These are phyloP conservation scores for Malurus splendens DNA, from an alignment of 2,797 vertebrate species.

Conservation along the genomic window DNA sequence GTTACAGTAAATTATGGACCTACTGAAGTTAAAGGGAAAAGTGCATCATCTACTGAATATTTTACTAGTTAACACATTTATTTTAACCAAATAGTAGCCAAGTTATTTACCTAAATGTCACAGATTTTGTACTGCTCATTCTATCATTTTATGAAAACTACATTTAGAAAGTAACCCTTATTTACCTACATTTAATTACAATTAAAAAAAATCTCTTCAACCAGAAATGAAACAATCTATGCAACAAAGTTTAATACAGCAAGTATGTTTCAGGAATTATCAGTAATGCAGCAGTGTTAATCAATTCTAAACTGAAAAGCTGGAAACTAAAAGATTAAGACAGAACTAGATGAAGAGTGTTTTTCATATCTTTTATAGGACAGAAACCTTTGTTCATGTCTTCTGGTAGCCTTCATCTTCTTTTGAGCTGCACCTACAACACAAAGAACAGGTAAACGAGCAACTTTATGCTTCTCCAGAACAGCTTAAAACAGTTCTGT, in stretches of 20 bases:
- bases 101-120: not conserved
- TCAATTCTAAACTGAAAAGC: slow-evolving; percentile 52
- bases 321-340: slow-evolving; percentile 68
- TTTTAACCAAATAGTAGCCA: not conserved
- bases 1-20: not conserved
- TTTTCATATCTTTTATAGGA: slow-evolving; percentile 75
- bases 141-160: not conserved
- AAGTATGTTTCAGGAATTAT: slow-evolving; percentile 26
- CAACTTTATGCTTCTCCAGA: slow-evolving; percentile 77
- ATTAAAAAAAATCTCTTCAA: not conserved
- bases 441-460: slow-evolving; percentile 90
- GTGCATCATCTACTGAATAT: not conserved
- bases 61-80: not conserved
- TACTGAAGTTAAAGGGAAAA: not conserved
- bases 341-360: slow-evolving; percentile 59
- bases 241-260: slow-evolving; percentile 26
- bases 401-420: slow-evolving; percentile 82
- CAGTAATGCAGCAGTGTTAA: slow-evolving; percentile 29
- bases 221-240: slow-evolving; percentile 27
- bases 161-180: not conserved
- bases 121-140: not conserved
- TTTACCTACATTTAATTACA: not conserved
- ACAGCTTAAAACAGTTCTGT: slow-evolving; percentile 64
- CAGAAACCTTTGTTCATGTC: slow-evolving; percentile 88
- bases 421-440: slow-evolving; percentile 86